Evolutionary conservation across 1,140 invertebrate species (phyloP), one percentile per base, ranked within the genome.

Genomic region (Capitella teleta): DNA sequence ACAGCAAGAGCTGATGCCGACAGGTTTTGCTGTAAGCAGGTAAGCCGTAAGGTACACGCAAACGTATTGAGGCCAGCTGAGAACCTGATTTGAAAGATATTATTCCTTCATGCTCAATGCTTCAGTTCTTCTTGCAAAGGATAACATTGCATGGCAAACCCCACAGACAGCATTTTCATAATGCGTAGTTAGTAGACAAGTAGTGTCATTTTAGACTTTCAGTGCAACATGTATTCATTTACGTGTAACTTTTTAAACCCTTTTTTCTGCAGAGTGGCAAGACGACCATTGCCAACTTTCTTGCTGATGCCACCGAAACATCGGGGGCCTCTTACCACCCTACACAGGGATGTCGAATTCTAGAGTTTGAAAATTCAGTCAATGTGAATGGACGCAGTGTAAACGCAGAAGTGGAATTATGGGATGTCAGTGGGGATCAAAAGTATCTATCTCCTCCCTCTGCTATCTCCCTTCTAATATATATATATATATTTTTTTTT

Each of bases 381-480:
- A 59, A 74, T 49, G 59, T 78, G 0, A 75, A 74, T 52, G 76
- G 77, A 47, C 71, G 74, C 57, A 59, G 61, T 21, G 61, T 71
- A 1, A 76, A 76, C 56, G 70, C 75, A 32, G 82, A 84, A 57
- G 76, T 84, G 2, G 81, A 84, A 64, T 61, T 84, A 36, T 84
- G 82, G 82, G 82, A 84, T 61, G 80, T 79, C 55, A 82, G 80
- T 67, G 81, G 81, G n/a, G 78, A 83, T 63, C 26, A 47, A 51
- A 49, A 49, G 28, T 38, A 40, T 28, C 25, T 23, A 12, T 14
- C 19, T 8, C 36, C 14, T 1, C 21, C 5, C 14, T 34, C 14
- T 28, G 19, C 2, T 40, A 3, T 24, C 38, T 40, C 6, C 3
- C 25, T 8, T 24, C 25, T 19, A 40, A 3, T 6, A 5, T 38